Conservation (phyloP, 2,113 vertebrate genomes). For the Stegostoma tigrinum region DNA sequence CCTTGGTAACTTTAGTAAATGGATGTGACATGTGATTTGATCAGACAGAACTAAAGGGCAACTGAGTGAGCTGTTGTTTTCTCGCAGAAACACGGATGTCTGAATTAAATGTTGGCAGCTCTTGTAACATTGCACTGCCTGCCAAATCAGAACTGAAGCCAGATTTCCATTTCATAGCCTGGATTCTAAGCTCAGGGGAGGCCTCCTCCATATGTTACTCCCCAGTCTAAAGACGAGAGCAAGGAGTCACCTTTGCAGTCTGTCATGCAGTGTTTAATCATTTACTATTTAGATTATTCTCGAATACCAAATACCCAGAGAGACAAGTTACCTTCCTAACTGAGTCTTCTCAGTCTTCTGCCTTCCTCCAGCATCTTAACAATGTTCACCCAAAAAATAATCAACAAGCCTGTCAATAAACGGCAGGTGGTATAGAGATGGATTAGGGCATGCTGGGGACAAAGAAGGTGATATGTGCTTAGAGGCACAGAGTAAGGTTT, state of each 20-base stretch:
- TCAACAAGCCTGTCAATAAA: no score
- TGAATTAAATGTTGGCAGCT: slow-evolving; percentile 3
- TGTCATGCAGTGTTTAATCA: not conserved
- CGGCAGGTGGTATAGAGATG: no score
- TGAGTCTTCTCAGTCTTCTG: not conserved
- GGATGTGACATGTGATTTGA: not conserved
- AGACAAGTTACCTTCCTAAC: not conserved
- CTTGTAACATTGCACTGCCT: not conserved
- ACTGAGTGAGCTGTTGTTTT: not conserved
- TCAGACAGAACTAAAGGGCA: not conserved
- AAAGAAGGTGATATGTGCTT: no score
- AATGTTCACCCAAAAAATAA: not conserved
- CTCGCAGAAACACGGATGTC: not conserved
- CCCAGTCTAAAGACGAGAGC: not conserved
- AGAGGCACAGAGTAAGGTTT: no score
- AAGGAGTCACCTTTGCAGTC: not conserved
- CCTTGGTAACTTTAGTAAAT: not conserved
- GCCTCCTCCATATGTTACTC: not conserved
- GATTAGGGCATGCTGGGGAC: no score
- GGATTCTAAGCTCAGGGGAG: not conserved
- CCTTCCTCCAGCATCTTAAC: not conserved
- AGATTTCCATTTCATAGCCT: not conserved
- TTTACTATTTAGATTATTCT: not conserved
- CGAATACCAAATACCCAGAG: not conserved
- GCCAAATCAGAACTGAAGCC: not conserved